Percentiles rank a stretch among this genome's conserved stretches.
These are phyloP conservation scores for Amblyornis subalaris DNA, from an alignment of 2,113 vertebrate species.

Conservation along the genomic window DNA sequence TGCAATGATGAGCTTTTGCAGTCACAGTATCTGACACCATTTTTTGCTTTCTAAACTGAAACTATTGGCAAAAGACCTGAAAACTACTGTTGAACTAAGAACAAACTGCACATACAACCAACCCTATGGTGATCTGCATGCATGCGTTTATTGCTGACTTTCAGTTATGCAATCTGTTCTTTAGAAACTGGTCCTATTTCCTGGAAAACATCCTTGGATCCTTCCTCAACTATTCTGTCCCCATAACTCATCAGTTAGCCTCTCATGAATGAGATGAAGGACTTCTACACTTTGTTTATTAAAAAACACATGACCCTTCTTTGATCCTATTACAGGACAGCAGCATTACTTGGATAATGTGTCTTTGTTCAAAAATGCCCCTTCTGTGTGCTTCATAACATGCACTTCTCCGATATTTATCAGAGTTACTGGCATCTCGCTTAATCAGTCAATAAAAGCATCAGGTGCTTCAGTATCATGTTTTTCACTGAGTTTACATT, in stretches of 20 bases:
- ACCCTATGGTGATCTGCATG: background rate
- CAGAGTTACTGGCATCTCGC: background rate
- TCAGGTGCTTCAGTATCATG: background rate
- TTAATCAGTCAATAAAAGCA: background rate
- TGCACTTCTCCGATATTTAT: background rate
- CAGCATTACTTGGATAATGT: background rate
- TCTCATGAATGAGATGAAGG: background rate
- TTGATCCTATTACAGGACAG: background rate
- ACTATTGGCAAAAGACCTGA: background rate
- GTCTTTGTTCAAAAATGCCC: background rate
- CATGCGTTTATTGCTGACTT: background rate
- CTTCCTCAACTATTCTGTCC: background rate
- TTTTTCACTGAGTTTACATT: background rate
- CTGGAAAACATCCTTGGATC: background rate
- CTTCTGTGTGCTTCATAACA: background rate
- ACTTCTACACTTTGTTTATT: background rate
- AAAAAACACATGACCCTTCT: background rate
- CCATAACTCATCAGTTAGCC: background rate
- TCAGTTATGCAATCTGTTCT: background rate
- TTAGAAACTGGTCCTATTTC: rapidly evolving
- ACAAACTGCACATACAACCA: background rate
- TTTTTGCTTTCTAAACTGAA: background rate
- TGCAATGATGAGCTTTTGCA: background rate
- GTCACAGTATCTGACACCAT: background rate
- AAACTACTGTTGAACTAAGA: background rate